Evolutionary conservation across 2,797 vertebrate species (phyloP).

Genomic region (Phoeniculus purpureus): DNA sequence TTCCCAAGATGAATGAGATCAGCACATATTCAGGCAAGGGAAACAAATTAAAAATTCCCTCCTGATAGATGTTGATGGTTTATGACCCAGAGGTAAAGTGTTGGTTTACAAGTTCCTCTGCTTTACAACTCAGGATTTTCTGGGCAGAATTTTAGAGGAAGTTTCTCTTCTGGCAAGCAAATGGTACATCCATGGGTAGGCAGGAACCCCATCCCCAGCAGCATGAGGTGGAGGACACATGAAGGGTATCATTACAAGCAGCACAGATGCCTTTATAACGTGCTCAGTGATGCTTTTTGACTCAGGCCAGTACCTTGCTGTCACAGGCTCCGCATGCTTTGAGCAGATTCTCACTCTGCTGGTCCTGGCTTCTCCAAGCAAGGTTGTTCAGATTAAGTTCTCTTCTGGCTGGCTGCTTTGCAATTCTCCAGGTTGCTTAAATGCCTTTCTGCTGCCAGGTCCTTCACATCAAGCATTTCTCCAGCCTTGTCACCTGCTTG

Average conservation of each 20-base stretch:
- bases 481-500: not conserved
- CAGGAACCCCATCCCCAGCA: not conserved
- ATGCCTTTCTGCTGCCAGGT: slow-evolving; percentile 1
- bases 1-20: slow-evolving; percentile 70
- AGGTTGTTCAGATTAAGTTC: not conserved
- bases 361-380: not conserved
- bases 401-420: not conserved
- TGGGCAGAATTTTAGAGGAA: not conserved
- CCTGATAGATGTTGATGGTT: not conserved
- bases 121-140: slow-evolving; percentile 11
- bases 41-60: not conserved
- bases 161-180: not conserved
- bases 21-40: slow-evolving; percentile 50
- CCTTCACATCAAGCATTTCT: not conserved
- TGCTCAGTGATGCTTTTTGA: not conserved
- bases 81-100: not conserved
- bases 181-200: not conserved
- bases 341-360: not conserved
- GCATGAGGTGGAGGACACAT: not conserved
- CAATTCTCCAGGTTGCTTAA: not conserved
- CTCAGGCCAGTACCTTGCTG: not conserved
- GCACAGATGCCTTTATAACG: not conserved
- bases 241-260: not conserved
- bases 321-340: not conserved
- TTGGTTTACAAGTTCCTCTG: not conserved